Evolutionary conservation across 2,888 invertebrate genomes (phyloP).

Genomic region (Drosophila suboccidentalis): DNA sequence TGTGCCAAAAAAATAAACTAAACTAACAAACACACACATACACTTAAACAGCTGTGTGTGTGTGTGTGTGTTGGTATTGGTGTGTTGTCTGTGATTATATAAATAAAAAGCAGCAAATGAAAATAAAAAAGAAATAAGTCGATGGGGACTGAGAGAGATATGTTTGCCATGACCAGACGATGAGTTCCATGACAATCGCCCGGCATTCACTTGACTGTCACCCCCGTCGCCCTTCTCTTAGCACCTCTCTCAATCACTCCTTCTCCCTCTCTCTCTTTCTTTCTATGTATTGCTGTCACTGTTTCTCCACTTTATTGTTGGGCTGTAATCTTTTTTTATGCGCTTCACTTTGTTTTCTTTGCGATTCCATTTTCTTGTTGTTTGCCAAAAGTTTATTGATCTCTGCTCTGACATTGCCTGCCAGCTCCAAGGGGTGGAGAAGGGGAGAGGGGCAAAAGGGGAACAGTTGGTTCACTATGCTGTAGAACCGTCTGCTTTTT

Average conservation of each 20-base stretch:
- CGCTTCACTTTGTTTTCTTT: slow-evolving; percentile 77
- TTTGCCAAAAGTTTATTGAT: slow-evolving; percentile 81
- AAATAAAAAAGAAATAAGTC: slow-evolving; percentile 14
- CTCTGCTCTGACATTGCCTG: slow-evolving; percentile 56
- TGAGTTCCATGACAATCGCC: slow-evolving; percentile 61
- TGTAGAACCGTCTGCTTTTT: slow-evolving; percentile 29
- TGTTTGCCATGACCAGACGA: slow-evolving; percentile 68
- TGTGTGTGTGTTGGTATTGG: slow-evolving; percentile 16
- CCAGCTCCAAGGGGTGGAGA: slow-evolving; percentile 24
- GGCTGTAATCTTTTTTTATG: slow-evolving; percentile 70
- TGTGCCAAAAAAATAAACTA: slow-evolving; percentile 54
- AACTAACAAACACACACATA: slow-evolving; percentile 21
- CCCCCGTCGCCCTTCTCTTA: not conserved
- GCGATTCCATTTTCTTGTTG: slow-evolving; percentile 75
- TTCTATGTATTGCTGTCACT: slow-evolving; percentile 41
- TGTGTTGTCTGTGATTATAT: slow-evolving; percentile 60
- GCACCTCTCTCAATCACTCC: not conserved
- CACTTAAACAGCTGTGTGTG: slow-evolving; percentile 1
- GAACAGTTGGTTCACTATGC: slow-evolving; percentile 4
- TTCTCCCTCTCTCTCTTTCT: slow-evolving; percentile 3
- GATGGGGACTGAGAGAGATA: slow-evolving; percentile 33
- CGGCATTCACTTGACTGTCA: slow-evolving; percentile 38
- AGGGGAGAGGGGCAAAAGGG: not conserved
- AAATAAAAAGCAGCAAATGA: slow-evolving; percentile 38
- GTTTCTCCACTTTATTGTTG: slow-evolving; percentile 56